Evolutionary conservation across 2,888 invertebrate genomes (phyloP), one percentile per base, ranked within the genome.

Genomic region (Cybosia mesomella): DNA sequence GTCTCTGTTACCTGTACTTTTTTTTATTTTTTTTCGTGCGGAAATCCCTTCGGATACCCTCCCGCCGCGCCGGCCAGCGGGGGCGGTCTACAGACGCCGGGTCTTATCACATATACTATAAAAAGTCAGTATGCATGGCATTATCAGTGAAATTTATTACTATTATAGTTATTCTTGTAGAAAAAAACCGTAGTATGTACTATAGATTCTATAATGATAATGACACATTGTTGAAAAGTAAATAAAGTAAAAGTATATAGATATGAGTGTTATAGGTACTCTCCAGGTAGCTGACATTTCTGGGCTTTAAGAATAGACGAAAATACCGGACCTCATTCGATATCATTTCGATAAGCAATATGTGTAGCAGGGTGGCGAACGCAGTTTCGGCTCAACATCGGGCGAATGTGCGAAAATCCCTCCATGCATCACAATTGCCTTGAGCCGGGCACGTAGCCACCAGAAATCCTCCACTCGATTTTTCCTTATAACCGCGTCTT

Each of bases 291-390:
- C 82, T 80, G 84, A 85, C 83, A 87, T 86, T 86, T 86, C 74
- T 79, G 81, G 81, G 81, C 81, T 82, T 83, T 79, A 72, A 85
- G 84, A 86, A 87, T 85, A 88, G 87, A 85, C 84, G 87, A 87
- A 87, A 91, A 90, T 87, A 84, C 88, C 87, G 87, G 86, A 87
- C 87, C 86, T 88, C 86, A 88, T 88, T 87, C 88, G 87, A 90
- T 90, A 89, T 88, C 87, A 90, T 89, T 89, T 83, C 88, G 90
- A 91, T 92, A 91, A 91, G 90, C 90, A 88, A 90, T 89, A 87
- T 84, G 83, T 81, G 84, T 85, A 87, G 82, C 80, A 81, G 82
- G 77, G 28, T 74, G 81, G 81, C 81, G 85, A 80, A 79, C 86
- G 86, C 84, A 87, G 85, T 85, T 85, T 86, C 84, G 83, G 87